Percentiles rank a stretch among this genome's conserved stretches.
These are phyloP conservation scores for Centropristis striata DNA, from an alignment of 2,113 vertebrate species.

Conservation along the genomic window DNA sequence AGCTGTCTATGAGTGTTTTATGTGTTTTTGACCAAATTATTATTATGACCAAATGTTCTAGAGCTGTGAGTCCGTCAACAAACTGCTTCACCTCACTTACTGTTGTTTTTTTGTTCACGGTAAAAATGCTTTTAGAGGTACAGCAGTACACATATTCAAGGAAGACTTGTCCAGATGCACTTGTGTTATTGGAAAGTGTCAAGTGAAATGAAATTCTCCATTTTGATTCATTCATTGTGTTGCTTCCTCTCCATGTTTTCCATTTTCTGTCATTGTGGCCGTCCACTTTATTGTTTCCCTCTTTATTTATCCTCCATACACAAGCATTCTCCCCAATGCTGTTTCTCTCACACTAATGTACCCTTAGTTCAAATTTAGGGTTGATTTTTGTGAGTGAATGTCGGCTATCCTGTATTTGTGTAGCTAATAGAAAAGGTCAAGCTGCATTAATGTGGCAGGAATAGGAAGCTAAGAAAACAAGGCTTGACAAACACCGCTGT, in stretches of 20 bases:
- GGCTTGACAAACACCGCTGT: neutral
- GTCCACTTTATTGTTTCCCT: slow-evolving; percentile 3
- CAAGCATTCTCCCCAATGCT: neutral
- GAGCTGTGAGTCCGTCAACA: slow-evolving; percentile 5
- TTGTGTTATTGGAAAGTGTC: slow-evolving; percentile 6
- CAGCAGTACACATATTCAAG: slow-evolving; percentile 1
- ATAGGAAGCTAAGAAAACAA: slow-evolving; percentile 3
- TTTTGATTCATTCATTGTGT: neutral
- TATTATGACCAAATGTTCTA: neutral
- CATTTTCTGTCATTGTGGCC: slow-evolving; percentile 10
- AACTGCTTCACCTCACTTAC: neutral
- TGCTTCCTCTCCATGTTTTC: neutral
- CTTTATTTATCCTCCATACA: neutral
- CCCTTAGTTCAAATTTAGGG: neutral
- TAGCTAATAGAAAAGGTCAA: slow-evolving; percentile 19
- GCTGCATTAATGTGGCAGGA: neutral
- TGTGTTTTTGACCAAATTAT: too few relatives aligned
- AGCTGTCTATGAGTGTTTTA: too few relatives aligned
- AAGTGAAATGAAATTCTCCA: slow-evolving; percentile 14
- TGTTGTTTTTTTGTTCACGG: slow-evolving; percentile 13
- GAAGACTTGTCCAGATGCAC: neutral
- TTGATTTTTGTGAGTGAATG: neutral
- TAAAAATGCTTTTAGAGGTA: slow-evolving; percentile 1
- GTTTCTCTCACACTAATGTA: neutral
- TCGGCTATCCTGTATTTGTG: slow-evolving; percentile 14